These are phyloP conservation scores for Deilephila porcellus DNA, from an alignment of 2,888 invertebrate species.

Conservation along the genomic window DNA sequence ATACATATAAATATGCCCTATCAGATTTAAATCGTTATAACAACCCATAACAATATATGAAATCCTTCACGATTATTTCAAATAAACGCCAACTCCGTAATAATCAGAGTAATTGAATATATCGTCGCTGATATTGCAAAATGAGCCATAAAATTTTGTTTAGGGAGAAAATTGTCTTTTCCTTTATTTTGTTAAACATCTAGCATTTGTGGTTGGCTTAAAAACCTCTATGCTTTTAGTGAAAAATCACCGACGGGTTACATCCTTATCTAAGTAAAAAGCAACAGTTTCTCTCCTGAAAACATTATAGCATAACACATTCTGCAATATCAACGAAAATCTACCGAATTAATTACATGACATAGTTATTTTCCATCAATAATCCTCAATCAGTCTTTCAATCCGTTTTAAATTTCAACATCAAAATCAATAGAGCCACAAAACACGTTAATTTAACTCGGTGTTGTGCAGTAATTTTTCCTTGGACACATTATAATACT, in stretches of 20 bases:
- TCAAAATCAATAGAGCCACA: neutral
- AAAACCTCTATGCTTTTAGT: no score
- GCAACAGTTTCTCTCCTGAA: no score
- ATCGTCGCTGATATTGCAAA: neutral
- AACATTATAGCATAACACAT: no score
- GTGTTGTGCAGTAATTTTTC: neutral
- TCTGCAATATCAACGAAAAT: no score
- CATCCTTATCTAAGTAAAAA: no score
- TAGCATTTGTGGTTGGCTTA: no score
- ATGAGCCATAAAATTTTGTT: no score
- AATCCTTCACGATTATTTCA: neutral
- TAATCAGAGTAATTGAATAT: neutral
- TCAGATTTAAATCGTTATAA: slow-evolving; percentile 2
- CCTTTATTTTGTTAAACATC: no score
- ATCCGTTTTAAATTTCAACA: neutral
- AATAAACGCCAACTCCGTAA: neutral
- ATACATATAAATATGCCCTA: neutral
- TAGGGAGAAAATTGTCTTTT: no score
- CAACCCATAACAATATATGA: neutral
- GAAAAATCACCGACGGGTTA: no score
- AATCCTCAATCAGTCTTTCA: slow-evolving; percentile 1
- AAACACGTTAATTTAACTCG: neutral
- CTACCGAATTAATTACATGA: no score
- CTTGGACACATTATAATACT: neutral
- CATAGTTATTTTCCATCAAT: neutral